These are phyloP conservation scores for Apotomis capreana DNA, from an alignment of 2,888 invertebrate genomes.

Conservation along the genomic window DNA sequence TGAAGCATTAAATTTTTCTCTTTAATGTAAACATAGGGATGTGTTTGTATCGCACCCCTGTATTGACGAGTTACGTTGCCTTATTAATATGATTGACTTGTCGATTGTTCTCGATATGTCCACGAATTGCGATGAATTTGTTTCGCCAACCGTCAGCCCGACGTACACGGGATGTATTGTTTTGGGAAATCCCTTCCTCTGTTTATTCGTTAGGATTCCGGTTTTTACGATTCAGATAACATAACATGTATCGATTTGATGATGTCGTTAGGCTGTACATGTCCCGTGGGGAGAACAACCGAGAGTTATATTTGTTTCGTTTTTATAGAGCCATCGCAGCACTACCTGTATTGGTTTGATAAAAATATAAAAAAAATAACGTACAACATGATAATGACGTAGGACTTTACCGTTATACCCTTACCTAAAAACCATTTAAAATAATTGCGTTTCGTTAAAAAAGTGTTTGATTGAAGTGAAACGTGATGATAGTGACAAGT, in stretches of 20 bases:
- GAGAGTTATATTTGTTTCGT: background rate
- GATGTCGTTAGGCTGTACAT: slow-evolving; percentile 34
- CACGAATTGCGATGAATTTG: background rate
- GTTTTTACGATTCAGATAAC: slow-evolving; percentile 40
- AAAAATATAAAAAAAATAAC: background rate
- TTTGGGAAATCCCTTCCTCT: slow-evolving; percentile 19
- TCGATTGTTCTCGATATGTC: background rate
- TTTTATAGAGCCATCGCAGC: too few relatives aligned
- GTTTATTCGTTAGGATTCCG: slow-evolving; percentile 25
- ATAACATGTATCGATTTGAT: slow-evolving; percentile 41
- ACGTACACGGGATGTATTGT: slow-evolving; percentile 1
- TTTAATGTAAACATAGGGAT: too few relatives aligned
- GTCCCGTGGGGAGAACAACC: background rate
- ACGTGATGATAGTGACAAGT: too few relatives aligned
- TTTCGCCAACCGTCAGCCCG: background rate
- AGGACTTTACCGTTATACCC: too few relatives aligned
- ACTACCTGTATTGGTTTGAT: too few relatives aligned
- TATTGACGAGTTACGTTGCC: too few relatives aligned
- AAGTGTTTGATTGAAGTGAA: too few relatives aligned
- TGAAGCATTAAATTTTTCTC: too few relatives aligned
- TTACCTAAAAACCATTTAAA: too few relatives aligned
- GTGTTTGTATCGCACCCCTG: too few relatives aligned
- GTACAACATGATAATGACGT: too few relatives aligned
- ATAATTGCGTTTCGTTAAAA: too few relatives aligned
- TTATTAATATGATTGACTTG: background rate